Conservation (phyloP, 2,888 invertebrate genomes). For the Hyposoter didymator region DNA sequence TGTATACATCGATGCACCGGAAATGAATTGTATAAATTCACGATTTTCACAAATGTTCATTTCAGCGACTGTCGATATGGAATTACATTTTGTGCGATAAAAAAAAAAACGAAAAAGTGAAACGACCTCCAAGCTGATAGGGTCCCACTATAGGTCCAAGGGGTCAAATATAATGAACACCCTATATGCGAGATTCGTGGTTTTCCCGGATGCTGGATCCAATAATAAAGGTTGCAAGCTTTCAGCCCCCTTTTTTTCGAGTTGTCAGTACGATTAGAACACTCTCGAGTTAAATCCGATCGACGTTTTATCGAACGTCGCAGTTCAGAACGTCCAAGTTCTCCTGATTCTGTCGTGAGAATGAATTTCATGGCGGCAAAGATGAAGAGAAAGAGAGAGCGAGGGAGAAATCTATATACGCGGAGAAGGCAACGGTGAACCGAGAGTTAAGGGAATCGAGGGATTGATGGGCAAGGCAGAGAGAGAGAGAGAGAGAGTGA, state of each 20-base stretch:
- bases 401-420: conserved; percentile 27
- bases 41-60: background rate
- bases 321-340: conserved; percentile 46
- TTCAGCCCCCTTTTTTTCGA: background rate
- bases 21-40: background rate
- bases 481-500: conserved; percentile 72
- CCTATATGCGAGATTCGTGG: background rate
- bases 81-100: background rate
- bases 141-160: background rate
- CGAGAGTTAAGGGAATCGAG: conserved; percentile 62
- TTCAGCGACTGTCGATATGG: background rate
- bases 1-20: background rate
- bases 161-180: background rate
- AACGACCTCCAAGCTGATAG: background rate
- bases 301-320: conserved; percentile 52
- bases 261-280: background rate
- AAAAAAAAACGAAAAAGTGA: background rate
- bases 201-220: background rate
- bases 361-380: conserved; percentile 60
- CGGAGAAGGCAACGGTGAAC: conserved; percentile 53
- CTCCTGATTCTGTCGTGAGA: conserved; percentile 51
- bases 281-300: conserved; percentile 38
- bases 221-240: background rate
- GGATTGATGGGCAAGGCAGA: conserved; percentile 61
- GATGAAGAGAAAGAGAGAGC: conserved; percentile 34